Base-by-base conservation (phyloP, 2,797 vertebrate genomes). In the Anguilla megastoma region DNA sequence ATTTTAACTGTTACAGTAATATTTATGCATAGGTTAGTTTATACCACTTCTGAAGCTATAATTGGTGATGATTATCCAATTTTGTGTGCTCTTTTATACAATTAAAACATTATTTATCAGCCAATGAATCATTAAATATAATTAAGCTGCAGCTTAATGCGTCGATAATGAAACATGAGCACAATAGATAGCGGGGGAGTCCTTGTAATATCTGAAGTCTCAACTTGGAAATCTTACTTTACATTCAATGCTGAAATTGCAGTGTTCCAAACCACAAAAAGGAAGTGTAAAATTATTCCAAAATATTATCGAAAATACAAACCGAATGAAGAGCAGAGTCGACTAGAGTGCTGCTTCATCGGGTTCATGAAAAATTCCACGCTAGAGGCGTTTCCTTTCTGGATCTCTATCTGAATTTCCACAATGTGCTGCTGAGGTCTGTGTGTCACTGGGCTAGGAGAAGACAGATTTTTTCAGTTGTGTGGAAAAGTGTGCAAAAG, bases 381-480 rank as follows among this genome's bases (percentile, higher is more conserved):
- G 45, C 45, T 71, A 33, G n/a, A 84, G 36, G 80, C 18, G 50
- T 80, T 84, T 87, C 27, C 86, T 50, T 36, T 45, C 36, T 76
- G 24, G 1, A 9, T 66, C 76, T 45, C 14, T 48, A 48, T 66
- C 14, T 80, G 41, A 36, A 80, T 24, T 45, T 48, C 36, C 79
- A 82, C 41, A 82, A 45, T n/a, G 48, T 1, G 9, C 33, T 71
- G 45, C 41, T 18, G 30, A 14, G 76, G 36, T 82, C 41, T 60
- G 48, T 52, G 45, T 69, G 24, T n/a, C 10, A 48, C 60, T 50
- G 50, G 41, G 9, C 50, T 56, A 7, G 8, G 60, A 36, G 60
- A 8, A 63, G 18, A 33, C 33, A 71, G 27, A 83, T 6, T 87
- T 83, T 6, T 48, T 36, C 41, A 27, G 3, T 48, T 48, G 21